Conservation (phyloP, 2,888 invertebrate genomes). For the Taphrorychus bicolor region DNA sequence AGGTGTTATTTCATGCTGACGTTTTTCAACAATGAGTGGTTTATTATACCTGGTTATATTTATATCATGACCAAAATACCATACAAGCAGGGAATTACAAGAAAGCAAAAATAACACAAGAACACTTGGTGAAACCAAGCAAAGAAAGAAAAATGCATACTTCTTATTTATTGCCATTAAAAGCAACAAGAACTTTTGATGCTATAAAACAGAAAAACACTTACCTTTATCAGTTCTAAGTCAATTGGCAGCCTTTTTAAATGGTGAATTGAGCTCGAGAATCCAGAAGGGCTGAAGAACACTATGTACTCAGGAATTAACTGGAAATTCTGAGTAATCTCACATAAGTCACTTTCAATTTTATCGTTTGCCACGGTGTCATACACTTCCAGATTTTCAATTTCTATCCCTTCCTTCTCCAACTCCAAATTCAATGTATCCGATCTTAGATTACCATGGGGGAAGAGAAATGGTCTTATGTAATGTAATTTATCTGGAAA, state of each 20-base stretch:
- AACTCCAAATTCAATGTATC: constrained; percentile 62
- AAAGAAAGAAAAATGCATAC: too few species aligned
- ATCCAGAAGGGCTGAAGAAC: constrained; percentile 68
- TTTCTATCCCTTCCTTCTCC: constrained; percentile 55
- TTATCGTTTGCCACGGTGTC: constrained; percentile 62
- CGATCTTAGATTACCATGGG: constrained; percentile 65
- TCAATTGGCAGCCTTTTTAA: constrained; percentile 53
- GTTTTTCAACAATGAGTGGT: too few species aligned
- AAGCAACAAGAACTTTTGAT: too few species aligned
- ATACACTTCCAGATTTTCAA: constrained; percentile 64
- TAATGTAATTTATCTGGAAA: constrained; percentile 54
- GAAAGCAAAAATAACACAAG: too few species aligned
- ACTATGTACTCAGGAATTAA: constrained; percentile 62
- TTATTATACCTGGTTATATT: too few species aligned
- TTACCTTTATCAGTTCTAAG: constrained; percentile 48
- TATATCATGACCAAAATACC: too few species aligned
- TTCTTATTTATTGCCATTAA: too few species aligned
- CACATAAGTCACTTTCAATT: constrained; percentile 58
- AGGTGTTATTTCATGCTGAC: too few species aligned
- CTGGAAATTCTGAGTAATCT: constrained; percentile 54
- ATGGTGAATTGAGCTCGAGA: constrained; percentile 60
- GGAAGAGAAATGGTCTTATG: constrained; percentile 62
- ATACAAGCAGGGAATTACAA: too few species aligned
- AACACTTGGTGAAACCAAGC: too few species aligned
- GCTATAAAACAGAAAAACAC: background rate